phyloP scores from a whole-genome alignment of 2,797 vertebrate genomes.

The Chloroceryle amazona region DNA sequence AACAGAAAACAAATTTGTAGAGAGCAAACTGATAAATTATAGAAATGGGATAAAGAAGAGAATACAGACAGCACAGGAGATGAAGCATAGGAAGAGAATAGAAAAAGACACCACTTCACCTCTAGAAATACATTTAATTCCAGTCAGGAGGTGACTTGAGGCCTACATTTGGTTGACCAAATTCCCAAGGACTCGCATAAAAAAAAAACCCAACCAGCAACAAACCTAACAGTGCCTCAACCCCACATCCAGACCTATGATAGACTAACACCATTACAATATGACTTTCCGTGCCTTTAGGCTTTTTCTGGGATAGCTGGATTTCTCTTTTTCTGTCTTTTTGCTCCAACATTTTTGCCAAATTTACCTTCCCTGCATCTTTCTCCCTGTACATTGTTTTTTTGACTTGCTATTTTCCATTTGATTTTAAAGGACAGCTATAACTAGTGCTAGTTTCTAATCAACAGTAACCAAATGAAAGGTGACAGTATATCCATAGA shows the following conservation, averaged over 20 bases:
- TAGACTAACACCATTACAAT: not conserved
- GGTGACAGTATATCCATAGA: not conserved
- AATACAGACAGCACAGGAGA: not conserved
- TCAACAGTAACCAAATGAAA: not conserved
- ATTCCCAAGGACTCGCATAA: not conserved
- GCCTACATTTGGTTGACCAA: not conserved
- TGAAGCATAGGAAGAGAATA: not conserved
- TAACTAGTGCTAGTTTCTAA: not conserved
- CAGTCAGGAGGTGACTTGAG: not conserved
- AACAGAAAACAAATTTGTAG: not conserved
- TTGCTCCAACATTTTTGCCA: not conserved
- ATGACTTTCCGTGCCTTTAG: not conserved
- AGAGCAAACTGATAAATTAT: not conserved
- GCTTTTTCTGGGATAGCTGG: not conserved
- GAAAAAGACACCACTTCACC: not conserved
- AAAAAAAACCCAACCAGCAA: not conserved
- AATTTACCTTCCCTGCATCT: not conserved
- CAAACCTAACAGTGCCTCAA: accelerated
- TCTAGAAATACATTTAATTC: not conserved
- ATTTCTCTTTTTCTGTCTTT: not conserved
- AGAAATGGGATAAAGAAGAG: not conserved
- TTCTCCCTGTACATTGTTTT: not conserved
- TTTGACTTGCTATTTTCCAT: not conserved
- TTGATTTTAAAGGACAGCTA: not conserved
- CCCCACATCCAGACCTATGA: too few species aligned